Conservation (phyloP, 2,797 vertebrate genomes). For the Leuciscus waleckii region DNA sequence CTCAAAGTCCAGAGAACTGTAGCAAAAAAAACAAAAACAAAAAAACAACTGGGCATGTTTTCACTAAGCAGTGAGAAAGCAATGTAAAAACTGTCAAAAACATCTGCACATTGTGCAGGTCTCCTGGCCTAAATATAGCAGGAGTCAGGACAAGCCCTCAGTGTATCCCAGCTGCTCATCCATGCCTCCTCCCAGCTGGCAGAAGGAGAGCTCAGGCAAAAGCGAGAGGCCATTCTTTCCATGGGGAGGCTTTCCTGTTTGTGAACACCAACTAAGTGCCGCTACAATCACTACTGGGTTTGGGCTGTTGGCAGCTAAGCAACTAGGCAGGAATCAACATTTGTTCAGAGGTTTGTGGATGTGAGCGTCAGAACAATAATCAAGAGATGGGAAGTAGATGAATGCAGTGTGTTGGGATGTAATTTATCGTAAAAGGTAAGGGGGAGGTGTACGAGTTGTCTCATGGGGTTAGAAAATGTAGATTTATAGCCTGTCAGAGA, state of each 20-base stretch:
- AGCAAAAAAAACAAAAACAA: neutral
- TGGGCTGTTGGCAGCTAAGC: slow-evolving; percentile 4
- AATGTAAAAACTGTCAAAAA: slow-evolving; percentile 11
- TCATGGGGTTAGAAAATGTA: neutral
- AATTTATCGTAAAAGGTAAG: slow-evolving; percentile 1
- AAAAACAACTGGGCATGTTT: neutral
- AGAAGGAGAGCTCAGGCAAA: slow-evolving; percentile 25
- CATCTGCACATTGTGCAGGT: slow-evolving; percentile 25
- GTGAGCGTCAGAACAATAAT: neutral
- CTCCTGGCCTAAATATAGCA: slow-evolving; percentile 18
- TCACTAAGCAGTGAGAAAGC: neutral
- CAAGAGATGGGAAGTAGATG: slow-evolving; percentile 11
- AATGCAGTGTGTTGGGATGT: neutral
- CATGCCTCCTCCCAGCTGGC: slow-evolving; percentile 30
- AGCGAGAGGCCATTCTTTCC: slow-evolving; percentile 7
- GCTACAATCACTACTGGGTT: slow-evolving; percentile 4
- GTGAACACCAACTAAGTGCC: slow-evolving; percentile 17
- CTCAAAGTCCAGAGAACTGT: neutral
- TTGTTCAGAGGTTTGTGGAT: slow-evolving; percentile 14
- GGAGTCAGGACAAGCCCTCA: neutral
- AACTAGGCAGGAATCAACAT: slow-evolving; percentile 12
- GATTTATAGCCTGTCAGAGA: slow-evolving; percentile 3
- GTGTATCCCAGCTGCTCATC: neutral
- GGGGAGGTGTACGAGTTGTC: too few species aligned
- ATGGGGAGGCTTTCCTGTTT: neutral